Percentiles rank a stretch among this genome's conserved stretches.
phyloP scores from a whole-genome alignment of 2,113 vertebrate species.

The Pipra filicauda region DNA sequence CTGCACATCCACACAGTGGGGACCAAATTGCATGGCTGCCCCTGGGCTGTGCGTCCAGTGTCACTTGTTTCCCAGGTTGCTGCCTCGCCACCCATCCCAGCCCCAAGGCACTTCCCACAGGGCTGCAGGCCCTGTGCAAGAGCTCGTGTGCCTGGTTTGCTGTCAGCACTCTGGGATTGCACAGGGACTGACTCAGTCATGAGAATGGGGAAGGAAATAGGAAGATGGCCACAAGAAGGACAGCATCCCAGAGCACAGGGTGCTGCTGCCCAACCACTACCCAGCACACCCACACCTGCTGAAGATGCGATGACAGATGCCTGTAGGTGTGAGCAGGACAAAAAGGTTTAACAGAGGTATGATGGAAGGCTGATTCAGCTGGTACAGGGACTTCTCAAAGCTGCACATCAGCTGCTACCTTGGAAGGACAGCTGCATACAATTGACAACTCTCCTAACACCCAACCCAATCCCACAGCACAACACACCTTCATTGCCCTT shows the following conservation, averaged over 20 bases:
- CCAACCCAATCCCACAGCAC: not conserved
- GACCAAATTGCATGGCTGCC: rapidly evolving
- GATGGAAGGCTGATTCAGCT: not conserved
- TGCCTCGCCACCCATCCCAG: not conserved
- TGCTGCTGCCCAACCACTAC: not conserved
- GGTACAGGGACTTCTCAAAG: not conserved
- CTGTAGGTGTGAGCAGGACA: not conserved
- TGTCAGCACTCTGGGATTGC: not conserved
- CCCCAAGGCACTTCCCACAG: rapidly evolving
- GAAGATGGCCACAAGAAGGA: not conserved
- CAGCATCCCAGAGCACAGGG: not conserved
- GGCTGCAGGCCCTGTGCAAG: rapidly evolving
- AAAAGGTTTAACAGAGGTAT: not conserved
- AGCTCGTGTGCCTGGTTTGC: rapidly evolving
- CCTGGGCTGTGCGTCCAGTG: rapidly evolving
- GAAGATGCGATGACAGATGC: not conserved
- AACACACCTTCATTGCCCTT: not conserved
- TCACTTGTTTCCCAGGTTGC: not conserved
- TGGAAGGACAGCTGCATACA: not conserved
- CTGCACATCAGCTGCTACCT: not conserved
- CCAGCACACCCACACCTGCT: not conserved
- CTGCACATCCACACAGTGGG: not conserved
- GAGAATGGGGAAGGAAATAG: not conserved
- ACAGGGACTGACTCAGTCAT: not conserved
- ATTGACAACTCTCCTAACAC: not conserved